Base-by-base conservation (phyloP, 2,113 vertebrate species). In the Pyxicephalus adspersus region DNA sequence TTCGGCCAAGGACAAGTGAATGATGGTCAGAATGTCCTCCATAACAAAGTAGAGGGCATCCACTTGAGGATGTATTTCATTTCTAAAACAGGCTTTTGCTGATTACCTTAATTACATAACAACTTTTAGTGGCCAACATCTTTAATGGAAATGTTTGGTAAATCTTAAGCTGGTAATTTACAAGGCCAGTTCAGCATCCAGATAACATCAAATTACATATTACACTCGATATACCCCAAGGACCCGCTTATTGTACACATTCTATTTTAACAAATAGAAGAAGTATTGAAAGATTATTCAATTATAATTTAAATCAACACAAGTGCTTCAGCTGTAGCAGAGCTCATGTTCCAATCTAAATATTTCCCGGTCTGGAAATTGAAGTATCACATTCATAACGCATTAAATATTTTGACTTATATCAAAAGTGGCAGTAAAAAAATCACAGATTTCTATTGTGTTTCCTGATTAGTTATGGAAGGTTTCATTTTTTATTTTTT, bases 141-240 rank as follows among this genome's bases (percentile, higher is more conserved):
- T 9, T 45, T 45, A 45, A 45, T 13, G 57, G n/a, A 22, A 58
- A 58, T 7, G n/a, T 22, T 58, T 11, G 51, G 23, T 6, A 13
- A 45, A 13, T 45, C 2, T 9, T 1, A 13, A 45, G 38, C 11
- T 45, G 38, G 38, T 45, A 45, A 45, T 13, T 45, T 22, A 51
- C 45, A 51, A n/a, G 25, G 23, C 50, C 23, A 52, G 57, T 34
- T 61, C 72, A 75, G 55, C 31, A 23, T 16, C 23, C 28, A 63
- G 66, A 80, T 80, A 80, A 72, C 77, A 80, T 80, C 77, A 54
- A 52, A 72, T 71, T 8, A 71, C 31, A 70, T 38, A 63, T 52
- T 50, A 50, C 25, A 71, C 45, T 51, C 5, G 34, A 80, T 72
- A 71, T 71, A 13, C 77, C 77, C 66, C 16, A 45, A 64, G 61